phyloP scores from a whole-genome alignment of 2,113 vertebrate species.

The Carlito syrichta region DNA sequence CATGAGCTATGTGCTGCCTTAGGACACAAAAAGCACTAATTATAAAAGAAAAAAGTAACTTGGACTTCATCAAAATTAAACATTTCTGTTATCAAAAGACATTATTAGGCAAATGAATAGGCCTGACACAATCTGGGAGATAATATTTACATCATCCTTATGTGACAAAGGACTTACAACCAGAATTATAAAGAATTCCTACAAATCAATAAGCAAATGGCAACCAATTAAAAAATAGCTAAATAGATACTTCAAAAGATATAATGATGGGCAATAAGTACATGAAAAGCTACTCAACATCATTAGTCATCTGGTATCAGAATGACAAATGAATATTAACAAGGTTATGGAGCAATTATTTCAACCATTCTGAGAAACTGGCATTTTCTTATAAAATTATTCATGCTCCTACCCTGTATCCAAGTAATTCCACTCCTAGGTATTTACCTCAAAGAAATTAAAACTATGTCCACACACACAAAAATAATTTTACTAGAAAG shows the following conservation, averaged over 20 bases:
- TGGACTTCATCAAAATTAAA: not conserved
- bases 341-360: not conserved
- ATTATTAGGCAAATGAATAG: not conserved
- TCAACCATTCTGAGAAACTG: not conserved
- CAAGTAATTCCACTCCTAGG: not conserved
- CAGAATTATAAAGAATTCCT: not conserved
- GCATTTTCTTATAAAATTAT: not conserved
- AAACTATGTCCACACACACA: not conserved
- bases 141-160: not conserved
- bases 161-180: not conserved
- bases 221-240: not conserved
- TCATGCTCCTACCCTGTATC: not conserved
- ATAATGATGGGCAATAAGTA: not conserved
- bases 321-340: not conserved
- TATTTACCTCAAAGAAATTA: not conserved
- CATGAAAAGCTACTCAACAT: not conserved
- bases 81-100: not conserved
- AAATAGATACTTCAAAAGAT: not conserved
- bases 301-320: not conserved
- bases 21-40: not conserved
- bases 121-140: not conserved
- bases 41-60: not conserved
- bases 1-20: not conserved
- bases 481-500: not conserved
- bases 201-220: not conserved